Base-by-base conservation (phyloP, 1,140 invertebrate genomes). In the Rhopalosiphum maidis region DNA sequence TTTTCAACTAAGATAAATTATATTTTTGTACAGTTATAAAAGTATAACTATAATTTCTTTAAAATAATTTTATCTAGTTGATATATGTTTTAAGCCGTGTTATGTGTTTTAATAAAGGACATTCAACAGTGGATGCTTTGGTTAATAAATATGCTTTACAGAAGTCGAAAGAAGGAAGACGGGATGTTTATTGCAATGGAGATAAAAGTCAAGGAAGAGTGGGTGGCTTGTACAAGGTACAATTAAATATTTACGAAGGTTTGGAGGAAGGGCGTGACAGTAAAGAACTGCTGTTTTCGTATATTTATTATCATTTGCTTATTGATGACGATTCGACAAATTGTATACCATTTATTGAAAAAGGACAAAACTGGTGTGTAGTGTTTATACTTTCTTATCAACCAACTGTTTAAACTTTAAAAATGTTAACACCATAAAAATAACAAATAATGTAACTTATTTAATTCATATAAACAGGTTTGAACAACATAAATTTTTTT, bases 321-420 rank as follows among this genome's bases (percentile, higher is more conserved):
- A 43, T 91, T 25, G 90, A 91, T 41, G 90, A 91, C n/a, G 18
- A 91, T 9, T 46, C 35, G 30, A 46, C 90, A 43, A 51, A 82
- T 48, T 91, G 90, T 77, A n/a, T 91, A 91, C 90, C 90, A 46
- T 91, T 51, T 91, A 1, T 91, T 21, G 90, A 91, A 9, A 30
- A 0, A 0, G 54, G 60, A 23, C 0, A 82, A 18, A 46, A 91
- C 30, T 91, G 90, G 90, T 68, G n/a, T 43, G 60, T 91, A 90
- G 11, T 68, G 3, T n/a, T n/a, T 68, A 68, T 4, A 7, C 15
- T 68, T 68, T 77, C n/a, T 18, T n/a, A 46, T 46, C 1, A 11
- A 51, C 15, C 48, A 51, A 51, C 4, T 77, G 25, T 25, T 30
- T 30, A 30, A 18, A 51, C 11, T 18, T 51, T 51, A 51, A 18